A percentile compares a stretch with the other conserved stretches of the same genome.
phyloP scores from a whole-genome alignment of 2,888 invertebrate genomes.

The Formica aserva region DNA sequence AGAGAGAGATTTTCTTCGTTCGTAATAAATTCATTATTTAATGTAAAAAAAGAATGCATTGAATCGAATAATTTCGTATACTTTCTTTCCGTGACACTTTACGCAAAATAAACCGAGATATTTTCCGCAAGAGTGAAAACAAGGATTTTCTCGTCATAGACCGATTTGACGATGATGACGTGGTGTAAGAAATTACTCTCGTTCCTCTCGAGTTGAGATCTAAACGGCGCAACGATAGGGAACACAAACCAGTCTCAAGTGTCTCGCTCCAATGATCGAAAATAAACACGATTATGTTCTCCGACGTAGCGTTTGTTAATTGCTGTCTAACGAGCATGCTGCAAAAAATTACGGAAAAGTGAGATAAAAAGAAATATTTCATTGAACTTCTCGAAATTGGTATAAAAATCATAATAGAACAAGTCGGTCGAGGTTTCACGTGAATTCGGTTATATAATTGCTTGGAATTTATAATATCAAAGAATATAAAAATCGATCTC shows the following conservation, averaged over 20 bases:
- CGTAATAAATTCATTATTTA: slow-evolving; percentile 1
- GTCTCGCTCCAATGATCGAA: slow-evolving; percentile 74
- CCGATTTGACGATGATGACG: slow-evolving; percentile 52
- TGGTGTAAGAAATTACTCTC: slow-evolving; percentile 65
- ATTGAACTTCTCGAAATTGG: slow-evolving; percentile 22
- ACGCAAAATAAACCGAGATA: neutral
- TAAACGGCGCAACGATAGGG: slow-evolving; percentile 70
- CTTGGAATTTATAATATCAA: slow-evolving; percentile 22
- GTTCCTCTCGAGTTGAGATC: slow-evolving; percentile 75
- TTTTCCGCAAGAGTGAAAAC: slow-evolving; percentile 57
- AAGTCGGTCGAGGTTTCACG: slow-evolving; percentile 20
- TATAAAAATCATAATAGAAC: slow-evolving; percentile 24
- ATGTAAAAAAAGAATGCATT: neutral
- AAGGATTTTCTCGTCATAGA: slow-evolving; percentile 50
- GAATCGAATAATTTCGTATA: slow-evolving; percentile 2
- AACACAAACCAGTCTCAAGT: slow-evolving; percentile 54
- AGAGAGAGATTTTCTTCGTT: neutral
- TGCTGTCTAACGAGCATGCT: slow-evolving; percentile 63
- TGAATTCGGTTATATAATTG: slow-evolving; percentile 16
- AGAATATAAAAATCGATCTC: slow-evolving; percentile 4
- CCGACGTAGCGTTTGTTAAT: slow-evolving; percentile 53
- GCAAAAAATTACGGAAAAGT: slow-evolving; percentile 48
- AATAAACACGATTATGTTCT: slow-evolving; percentile 71
- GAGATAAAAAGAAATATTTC: neutral
- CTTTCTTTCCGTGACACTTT: neutral